Conservation (phyloP, 2,888 invertebrate species). For the Drosophila engyochracea region DNA sequence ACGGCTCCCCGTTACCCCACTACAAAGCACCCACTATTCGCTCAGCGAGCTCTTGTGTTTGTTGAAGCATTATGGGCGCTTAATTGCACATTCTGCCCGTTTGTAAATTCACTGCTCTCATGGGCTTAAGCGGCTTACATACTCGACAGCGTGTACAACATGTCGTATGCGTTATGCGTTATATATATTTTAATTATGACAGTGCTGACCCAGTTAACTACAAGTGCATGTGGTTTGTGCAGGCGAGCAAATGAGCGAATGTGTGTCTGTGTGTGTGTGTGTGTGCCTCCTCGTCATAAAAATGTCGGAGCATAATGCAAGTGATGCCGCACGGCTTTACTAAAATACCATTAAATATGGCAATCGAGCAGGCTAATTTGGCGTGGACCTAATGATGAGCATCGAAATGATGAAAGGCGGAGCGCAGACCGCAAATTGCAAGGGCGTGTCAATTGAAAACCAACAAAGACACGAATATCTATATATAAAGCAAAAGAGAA, state of each 20-base stretch:
- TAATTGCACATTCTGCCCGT: conserved; percentile 42
- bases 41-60: conserved; percentile 10
- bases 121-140: conserved; percentile 67
- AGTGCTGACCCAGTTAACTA: conserved; percentile 27
- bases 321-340: conserved; percentile 37
- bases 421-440: conserved; percentile 39
- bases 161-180: conserved; percentile 60
- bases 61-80: conserved; percentile 42
- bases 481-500: not conserved
- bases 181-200: conserved; percentile 67
- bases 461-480: not conserved
- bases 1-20: not conserved
- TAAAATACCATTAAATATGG: conserved; percentile 44
- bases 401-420: not conserved
- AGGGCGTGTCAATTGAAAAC: conserved; percentile 45
- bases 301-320: conserved; percentile 27
- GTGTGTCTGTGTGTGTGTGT: not conserved
- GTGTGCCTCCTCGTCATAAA: conserved; percentile 25
- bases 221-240: not conserved
- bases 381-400: conserved; percentile 39
- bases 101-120: conserved; percentile 41
- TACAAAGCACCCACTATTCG: not conserved
- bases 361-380: conserved; percentile 46
- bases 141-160: conserved; percentile 54
- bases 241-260: not conserved